Base-by-base conservation (phyloP, 2,797 vertebrate genomes). In the Dendrocincla fuliginosa region DNA sequence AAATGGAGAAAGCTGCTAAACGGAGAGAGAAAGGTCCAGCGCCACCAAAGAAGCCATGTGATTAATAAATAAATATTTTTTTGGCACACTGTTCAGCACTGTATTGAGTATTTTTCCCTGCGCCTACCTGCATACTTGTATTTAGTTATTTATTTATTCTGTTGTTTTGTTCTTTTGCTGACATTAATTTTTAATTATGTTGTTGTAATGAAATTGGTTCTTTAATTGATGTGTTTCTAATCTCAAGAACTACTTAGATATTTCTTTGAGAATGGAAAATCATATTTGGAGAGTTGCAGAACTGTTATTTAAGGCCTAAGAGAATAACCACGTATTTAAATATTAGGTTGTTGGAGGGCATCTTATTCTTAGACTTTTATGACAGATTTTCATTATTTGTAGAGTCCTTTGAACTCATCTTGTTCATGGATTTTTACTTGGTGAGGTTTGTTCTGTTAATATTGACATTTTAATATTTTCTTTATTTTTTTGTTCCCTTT, bases 1-100 rank as follows among this genome's bases (percentile, higher is more conserved):
- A 98, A 96, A 95, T 96, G 95, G 98, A 97, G 94, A 98, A 97
- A 79, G 90, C 91, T 91, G 93, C 88, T 83, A 97, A 98, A 80
- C 5, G 7, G 70, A 97, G 97, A 87, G 96, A 93, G 89, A 96
- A 87, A 93, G 84, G 47, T 70, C 57, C 92, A 23, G 37, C 52
- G 39, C 33, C 85, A 35, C 37, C 96, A 74, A 97, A 97, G 83
- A 95, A 97, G 59, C 63, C 55, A 37, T 90, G 56, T 94, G 23
- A 87, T 32, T 35, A 92, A 86, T 76, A 76, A 96, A 97, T 50
- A 63, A 71, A 75, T n/a, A 63, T n/a, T 68, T 61, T 69, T 19
- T 46, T 61, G 63, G 9, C 42, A 57, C 10, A 20, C 19, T 39
- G 11, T 32, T 68, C 41, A 57, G 63, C 1, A 4, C 47, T 80